These are phyloP conservation scores for Apamea epomidion DNA, from an alignment of 2,888 invertebrate genomes.

Conservation along the genomic window DNA sequence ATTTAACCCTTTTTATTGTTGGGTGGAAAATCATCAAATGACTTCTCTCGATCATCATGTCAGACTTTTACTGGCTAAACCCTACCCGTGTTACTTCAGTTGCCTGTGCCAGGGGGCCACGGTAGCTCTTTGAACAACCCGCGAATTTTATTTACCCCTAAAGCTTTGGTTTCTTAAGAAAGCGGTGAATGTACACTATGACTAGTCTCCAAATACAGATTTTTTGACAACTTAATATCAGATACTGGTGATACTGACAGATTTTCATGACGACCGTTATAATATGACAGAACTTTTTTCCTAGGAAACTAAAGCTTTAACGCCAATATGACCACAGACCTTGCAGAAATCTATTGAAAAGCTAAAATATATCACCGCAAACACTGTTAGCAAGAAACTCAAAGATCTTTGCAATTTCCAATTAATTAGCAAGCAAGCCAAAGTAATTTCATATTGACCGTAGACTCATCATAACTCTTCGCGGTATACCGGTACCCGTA, in stretches of 20 bases:
- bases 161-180: neutral
- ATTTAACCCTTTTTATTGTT: neutral
- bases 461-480: constrained; percentile 56
- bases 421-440: constrained; percentile 52
- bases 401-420: constrained; percentile 42
- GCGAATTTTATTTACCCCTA: neutral
- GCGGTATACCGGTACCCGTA: constrained; percentile 23
- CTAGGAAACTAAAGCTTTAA: neutral
- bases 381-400: constrained; percentile 35
- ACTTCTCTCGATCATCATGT: no score
- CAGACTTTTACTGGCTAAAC: no score
- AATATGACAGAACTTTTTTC: neutral
- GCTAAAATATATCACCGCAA: neutral
- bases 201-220: neutral
- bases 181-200: neutral
- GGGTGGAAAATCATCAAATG: no score
- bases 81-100: no score
- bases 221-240: neutral
- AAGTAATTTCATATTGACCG: constrained; percentile 57
- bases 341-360: neutral
- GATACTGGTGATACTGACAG: neutral
- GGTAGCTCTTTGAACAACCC: no score
- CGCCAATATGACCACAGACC: neutral
- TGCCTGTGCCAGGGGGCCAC: no score
- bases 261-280: neutral